A percentile compares a stretch with the other conserved stretches of the same genome.
Conservation (phyloP, 2,888 invertebrate species). For the Cotesia congregata region DNA sequence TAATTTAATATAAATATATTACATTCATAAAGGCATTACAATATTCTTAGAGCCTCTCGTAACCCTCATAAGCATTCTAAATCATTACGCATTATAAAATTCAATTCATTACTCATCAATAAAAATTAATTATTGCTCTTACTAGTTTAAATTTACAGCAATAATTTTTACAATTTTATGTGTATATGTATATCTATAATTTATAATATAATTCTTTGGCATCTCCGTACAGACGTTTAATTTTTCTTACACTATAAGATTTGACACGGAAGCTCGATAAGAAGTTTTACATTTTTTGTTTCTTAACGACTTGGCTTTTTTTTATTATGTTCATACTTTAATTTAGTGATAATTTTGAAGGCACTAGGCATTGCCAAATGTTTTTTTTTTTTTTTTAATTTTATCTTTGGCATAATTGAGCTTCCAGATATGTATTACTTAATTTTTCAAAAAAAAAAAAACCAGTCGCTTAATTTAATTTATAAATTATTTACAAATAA, state of each 20-base stretch:
- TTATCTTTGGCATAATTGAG: constrained; percentile 29
- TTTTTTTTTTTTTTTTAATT: neutral
- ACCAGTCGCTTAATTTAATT: constrained; percentile 16
- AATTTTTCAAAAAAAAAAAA: constrained; percentile 22
- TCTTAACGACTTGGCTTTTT: constrained; percentile 34
- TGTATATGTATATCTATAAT: neutral
- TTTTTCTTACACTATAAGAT: constrained; percentile 19
- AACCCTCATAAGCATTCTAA: neutral
- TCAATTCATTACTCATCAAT: neutral
- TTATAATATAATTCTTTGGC: constrained; percentile 28
- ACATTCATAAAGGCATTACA: neutral
- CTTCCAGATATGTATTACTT: constrained; percentile 21
- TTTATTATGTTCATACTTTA: constrained; percentile 2
- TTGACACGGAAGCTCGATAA: constrained; percentile 48
- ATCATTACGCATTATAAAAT: neutral
- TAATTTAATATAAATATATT: neutral
- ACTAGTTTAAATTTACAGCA: neutral
- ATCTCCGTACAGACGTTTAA: constrained; percentile 31
- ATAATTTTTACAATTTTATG: constrained; percentile 3
- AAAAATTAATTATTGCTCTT: constrained; percentile 11
- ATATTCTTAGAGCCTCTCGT: neutral
- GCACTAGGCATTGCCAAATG: constrained; percentile 41
- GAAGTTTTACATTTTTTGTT: constrained; percentile 29
- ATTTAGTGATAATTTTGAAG: constrained; percentile 47
- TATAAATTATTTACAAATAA: constrained; percentile 1